phyloP scores from a whole-genome alignment of 1,140 invertebrate species.

The Parasteatoda tepidariorum region DNA sequence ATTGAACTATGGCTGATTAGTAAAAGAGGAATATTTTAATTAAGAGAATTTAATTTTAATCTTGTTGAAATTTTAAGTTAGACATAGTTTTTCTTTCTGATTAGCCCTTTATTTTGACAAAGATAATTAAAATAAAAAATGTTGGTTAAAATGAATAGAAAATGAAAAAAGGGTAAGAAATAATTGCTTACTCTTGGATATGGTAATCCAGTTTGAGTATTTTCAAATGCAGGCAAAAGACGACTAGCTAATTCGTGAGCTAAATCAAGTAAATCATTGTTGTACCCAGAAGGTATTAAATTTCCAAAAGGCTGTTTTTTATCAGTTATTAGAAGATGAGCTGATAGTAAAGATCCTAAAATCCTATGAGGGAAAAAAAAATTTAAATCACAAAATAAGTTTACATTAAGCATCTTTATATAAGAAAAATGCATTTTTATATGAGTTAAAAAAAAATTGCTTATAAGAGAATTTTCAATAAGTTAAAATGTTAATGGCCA shows the following conservation, averaged over 20 bases:
- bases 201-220: conserved; percentile 74
- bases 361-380: conserved; percentile 67
- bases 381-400: not conserved
- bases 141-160: too few species aligned
- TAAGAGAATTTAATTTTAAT: too few species aligned
- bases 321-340: conserved; percentile 78
- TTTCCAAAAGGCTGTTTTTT: conserved; percentile 74
- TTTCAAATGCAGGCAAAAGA: conserved; percentile 76
- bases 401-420: not conserved
- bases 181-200: conserved; percentile 73
- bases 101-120: too few species aligned
- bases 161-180: too few species aligned
- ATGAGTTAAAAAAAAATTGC: too few species aligned
- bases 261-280: conserved; percentile 74
- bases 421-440: not conserved
- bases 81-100: too few species aligned
- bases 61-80: too few species aligned
- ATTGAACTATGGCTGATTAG: too few species aligned
- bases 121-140: too few species aligned
- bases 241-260: conserved; percentile 75
- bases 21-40: too few species aligned
- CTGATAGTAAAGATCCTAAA: conserved; percentile 76
- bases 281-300: conserved; percentile 73
- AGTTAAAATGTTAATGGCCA: too few species aligned
- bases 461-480: too few species aligned